These are phyloP conservation scores for Sebastes ruberrimus DNA, from an alignment of 2,797 vertebrate species.

Conservation along the genomic window DNA sequence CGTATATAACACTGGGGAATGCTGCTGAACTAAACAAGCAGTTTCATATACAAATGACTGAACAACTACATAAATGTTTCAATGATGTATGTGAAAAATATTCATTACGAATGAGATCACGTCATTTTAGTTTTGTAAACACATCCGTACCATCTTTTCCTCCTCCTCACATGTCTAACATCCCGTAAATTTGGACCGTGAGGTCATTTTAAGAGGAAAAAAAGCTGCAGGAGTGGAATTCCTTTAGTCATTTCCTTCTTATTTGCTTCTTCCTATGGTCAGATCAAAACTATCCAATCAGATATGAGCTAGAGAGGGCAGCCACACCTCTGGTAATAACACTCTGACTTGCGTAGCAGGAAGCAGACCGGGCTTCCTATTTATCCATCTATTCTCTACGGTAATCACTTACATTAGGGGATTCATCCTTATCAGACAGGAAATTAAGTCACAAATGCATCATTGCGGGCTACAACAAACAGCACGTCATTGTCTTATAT, in stretches of 20 bases:
- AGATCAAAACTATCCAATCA: constrained; percentile 19
- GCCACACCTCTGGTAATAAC: neutral
- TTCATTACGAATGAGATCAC: neutral
- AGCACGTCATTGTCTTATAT: neutral
- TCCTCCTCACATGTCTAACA: neutral
- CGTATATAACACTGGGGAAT: neutral
- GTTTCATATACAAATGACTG: neutral
- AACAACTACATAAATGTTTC: too few species aligned
- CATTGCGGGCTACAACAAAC: neutral
- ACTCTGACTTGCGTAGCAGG: neutral
- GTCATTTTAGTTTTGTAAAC: neutral
- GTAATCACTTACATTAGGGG: neutral
- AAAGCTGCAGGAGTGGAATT: neutral
- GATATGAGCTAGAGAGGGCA: neutral
- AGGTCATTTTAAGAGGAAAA: constrained; percentile 11
- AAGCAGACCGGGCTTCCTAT: neutral
- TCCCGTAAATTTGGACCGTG: neutral
- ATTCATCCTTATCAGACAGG: constrained; percentile 1
- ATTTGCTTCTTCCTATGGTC: constrained; percentile 15
- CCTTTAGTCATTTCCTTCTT: constrained; percentile 26
- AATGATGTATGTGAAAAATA: neutral
- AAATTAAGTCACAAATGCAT: neutral
- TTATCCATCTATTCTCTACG: rapidly evolving
- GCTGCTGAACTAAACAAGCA: neutral
- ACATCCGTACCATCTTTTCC: neutral